Evolutionary conservation across 2,797 vertebrate species (phyloP).

Genomic region (Chaetodon trifasciatus): DNA sequence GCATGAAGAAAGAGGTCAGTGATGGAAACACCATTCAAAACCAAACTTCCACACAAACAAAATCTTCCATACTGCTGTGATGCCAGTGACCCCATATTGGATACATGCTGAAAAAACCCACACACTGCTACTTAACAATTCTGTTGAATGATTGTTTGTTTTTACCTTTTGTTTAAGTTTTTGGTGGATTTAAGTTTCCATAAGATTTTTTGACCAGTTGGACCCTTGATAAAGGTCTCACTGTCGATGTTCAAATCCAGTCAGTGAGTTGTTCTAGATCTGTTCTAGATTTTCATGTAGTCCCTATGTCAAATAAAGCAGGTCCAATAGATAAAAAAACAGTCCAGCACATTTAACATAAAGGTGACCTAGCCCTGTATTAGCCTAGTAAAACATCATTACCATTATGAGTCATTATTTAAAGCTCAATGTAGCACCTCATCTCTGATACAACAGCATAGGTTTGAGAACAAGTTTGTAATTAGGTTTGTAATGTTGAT

Average conservation of each 20-base stretch:
- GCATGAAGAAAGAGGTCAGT: conserved; percentile 49
- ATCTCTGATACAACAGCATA: neutral
- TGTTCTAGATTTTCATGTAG: neutral
- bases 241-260: no score
- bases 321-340: neutral
- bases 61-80: neutral
- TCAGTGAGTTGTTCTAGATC: neutral
- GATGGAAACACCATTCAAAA: conserved; percentile 26
- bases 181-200: neutral
- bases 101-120: neutral
- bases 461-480: neutral
- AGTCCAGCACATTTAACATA: neutral
- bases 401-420: neutral
- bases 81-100: neutral
- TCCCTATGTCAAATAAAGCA: conserved; percentile 4
- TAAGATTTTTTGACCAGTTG: neutral
- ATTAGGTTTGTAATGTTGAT: conserved; percentile 22
- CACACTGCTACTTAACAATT: neutral
- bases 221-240: neutral
- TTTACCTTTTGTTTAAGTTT: neutral
- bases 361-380: neutral
- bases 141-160: neutral
- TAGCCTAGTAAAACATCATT: neutral
- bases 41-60: conserved; percentile 2
- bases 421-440: neutral